Conservation (phyloP, 2,113 vertebrate species). For the Cyrtonyx montezumae region DNA sequence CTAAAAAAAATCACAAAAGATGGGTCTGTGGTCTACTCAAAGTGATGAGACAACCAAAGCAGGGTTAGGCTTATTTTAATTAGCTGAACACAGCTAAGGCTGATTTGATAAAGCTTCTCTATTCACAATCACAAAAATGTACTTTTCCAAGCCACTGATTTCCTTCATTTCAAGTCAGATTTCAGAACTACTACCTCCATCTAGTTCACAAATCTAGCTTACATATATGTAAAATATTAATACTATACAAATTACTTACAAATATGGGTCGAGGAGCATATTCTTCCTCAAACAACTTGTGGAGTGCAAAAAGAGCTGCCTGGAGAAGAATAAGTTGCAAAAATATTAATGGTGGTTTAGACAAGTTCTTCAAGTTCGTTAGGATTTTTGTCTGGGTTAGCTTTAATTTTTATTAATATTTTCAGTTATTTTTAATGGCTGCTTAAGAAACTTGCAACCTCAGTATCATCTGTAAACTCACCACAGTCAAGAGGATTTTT, state of each 20-base stretch:
- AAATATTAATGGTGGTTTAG: neutral
- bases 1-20: neutral
- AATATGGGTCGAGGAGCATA: conserved; percentile 88
- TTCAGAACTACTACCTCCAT: neutral
- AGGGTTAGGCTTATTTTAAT: neutral
- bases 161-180: neutral
- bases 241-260: conserved; percentile 79
- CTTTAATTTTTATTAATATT: neutral
- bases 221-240: neutral
- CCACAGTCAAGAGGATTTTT: neutral
- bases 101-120: neutral
- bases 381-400: neutral
- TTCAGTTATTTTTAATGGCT: neutral
- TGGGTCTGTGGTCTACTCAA: neutral
- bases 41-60: neutral
- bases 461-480: neutral
- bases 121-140: neutral
- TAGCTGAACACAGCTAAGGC: neutral
- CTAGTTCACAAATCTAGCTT: neutral
- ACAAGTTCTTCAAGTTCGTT: neutral
- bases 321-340: conserved; percentile 58
- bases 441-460: neutral
- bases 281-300: conserved; percentile 86
- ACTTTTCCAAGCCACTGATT: neutral
- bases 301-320: conserved; percentile 96